Conservation (phyloP, 1,140 invertebrate species). For the Leptopilina clavipes region DNA sequence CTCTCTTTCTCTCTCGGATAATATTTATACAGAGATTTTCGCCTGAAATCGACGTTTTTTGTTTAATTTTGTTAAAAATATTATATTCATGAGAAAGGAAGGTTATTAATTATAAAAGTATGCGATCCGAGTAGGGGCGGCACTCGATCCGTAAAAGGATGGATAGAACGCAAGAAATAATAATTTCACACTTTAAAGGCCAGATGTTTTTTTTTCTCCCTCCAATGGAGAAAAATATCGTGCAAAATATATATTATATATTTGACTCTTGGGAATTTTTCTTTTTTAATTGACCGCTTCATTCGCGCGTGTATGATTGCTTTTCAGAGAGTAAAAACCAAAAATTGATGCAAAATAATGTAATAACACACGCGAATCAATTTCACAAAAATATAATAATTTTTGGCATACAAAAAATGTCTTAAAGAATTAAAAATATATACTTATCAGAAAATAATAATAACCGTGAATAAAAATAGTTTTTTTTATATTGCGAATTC, state of each 20-base stretch:
- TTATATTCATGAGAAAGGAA: neutral
- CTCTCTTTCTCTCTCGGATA: neutral
- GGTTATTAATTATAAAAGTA: neutral
- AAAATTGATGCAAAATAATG: no score
- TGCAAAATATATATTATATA: no score
- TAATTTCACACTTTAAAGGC: slow-evolving; percentile 30
- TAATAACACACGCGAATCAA: neutral
- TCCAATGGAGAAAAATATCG: no score
- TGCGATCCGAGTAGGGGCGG: neutral
- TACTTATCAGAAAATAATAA: neutral
- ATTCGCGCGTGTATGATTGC: no score
- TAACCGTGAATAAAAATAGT: neutral
- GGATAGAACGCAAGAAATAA: slow-evolving; percentile 12
- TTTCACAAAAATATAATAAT: no score
- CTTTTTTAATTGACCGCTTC: no score
- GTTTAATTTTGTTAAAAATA: neutral
- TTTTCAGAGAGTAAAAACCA: no score
- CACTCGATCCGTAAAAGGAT: neutral
- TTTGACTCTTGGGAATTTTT: no score
- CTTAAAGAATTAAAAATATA: no score
- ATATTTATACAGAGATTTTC: neutral
- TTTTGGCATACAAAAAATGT: no score
- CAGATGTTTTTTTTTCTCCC: no score
- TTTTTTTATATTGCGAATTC: neutral
- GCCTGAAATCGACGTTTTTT: neutral